Evolutionary conservation across 2,797 vertebrate genomes (phyloP).

Genomic region (Pristis pectinata): DNA sequence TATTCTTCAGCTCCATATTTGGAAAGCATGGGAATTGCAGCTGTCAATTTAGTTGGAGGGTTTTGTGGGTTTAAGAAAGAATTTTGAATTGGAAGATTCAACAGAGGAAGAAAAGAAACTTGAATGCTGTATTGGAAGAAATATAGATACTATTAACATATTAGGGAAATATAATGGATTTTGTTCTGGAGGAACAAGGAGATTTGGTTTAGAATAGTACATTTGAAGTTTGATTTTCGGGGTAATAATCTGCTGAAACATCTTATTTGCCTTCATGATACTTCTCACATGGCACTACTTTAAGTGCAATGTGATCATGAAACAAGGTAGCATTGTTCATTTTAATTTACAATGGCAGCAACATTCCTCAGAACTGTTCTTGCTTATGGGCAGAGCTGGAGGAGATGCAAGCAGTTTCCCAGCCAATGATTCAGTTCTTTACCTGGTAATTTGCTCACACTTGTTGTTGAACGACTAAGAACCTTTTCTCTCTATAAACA

Average conservation of each 20-base stretch:
- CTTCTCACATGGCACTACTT: neutral
- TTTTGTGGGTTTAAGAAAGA: neutral
- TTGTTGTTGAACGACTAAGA: conserved; percentile 51
- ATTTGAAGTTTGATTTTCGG: neutral
- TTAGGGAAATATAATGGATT: neutral
- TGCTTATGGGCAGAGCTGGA: no score
- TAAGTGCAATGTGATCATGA: neutral
- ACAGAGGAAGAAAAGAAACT: neutral
- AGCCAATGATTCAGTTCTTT: neutral
- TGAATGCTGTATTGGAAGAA: neutral
- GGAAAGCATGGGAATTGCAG: neutral
- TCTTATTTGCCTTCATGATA: neutral
- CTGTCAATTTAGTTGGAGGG: neutral
- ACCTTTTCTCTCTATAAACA: conserved; percentile 60
- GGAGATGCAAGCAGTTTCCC: neutral
- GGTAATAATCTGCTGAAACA: neutral
- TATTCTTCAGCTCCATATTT: neutral
- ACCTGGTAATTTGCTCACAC: conserved; percentile 59
- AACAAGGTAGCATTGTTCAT: neutral
- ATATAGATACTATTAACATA: neutral
- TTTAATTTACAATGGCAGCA: neutral
- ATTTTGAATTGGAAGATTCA: neutral
- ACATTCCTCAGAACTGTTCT: neutral
- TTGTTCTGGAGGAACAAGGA: neutral
- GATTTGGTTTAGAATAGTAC: no score